phyloP scores from a whole-genome alignment of 1,140 invertebrate species.

The Hyles euphorbiae region DNA sequence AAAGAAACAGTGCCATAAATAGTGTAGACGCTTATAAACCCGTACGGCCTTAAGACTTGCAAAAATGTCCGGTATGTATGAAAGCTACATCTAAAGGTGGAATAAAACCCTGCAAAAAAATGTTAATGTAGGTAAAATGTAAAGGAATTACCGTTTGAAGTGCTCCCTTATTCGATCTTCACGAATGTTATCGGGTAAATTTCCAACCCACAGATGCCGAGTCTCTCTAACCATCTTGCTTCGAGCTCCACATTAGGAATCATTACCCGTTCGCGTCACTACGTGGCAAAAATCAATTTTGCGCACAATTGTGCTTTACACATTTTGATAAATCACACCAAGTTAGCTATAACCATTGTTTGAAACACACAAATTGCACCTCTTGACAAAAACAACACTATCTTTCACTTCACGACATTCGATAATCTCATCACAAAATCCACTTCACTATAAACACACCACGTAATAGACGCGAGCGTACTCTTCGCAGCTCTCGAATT shows the following conservation, averaged over 20 bases:
- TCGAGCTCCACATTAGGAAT: slow-evolving; percentile 76
- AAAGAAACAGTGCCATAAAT: too few relatives aligned
- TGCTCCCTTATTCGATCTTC: slow-evolving; percentile 96
- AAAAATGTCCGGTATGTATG: too few relatives aligned
- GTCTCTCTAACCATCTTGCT: slow-evolving; percentile 99
- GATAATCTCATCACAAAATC: slow-evolving; percentile 70
- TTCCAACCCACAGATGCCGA: slow-evolving; percentile 99
- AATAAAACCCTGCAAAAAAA: neutral
- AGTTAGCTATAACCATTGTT: slow-evolving; percentile 60
- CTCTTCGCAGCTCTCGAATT: slow-evolving; percentile 74
- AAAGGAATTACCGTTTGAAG: slow-evolving; percentile 92
- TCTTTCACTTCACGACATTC: slow-evolving; percentile 72
- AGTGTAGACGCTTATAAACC: too few relatives aligned
- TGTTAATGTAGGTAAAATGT: neutral
- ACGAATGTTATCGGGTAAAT: slow-evolving; percentile 98
- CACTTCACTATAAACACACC: slow-evolving; percentile 75
- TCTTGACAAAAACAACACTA: slow-evolving; percentile 61
- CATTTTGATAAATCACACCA: slow-evolving; percentile 70
- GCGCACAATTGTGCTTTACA: slow-evolving; percentile 69
- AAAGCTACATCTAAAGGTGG: too few relatives aligned
- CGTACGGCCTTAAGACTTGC: too few relatives aligned
- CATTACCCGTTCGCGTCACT: slow-evolving; percentile 75
- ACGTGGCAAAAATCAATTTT: slow-evolving; percentile 76
- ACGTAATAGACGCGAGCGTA: slow-evolving; percentile 74
- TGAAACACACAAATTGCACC: slow-evolving; percentile 60